Evolutionary conservation across 2,888 invertebrate genomes (phyloP).

Genomic region (Cerastis leucographa): DNA sequence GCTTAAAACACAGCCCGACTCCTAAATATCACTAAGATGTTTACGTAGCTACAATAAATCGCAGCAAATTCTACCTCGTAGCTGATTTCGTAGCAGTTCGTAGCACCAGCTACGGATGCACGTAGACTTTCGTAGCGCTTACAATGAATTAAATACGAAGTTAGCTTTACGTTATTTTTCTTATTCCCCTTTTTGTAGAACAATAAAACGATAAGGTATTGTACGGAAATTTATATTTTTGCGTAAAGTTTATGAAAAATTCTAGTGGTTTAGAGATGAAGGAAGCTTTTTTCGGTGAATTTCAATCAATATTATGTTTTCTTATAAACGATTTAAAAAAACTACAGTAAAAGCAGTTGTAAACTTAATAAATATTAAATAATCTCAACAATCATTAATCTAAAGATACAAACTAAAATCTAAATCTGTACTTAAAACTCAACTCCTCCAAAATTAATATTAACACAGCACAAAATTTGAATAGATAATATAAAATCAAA

Average conservation of each 20-base stretch:
- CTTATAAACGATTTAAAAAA: background rate
- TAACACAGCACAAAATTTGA: conserved; percentile 61
- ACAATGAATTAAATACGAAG: conserved; percentile 66
- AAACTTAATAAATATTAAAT: conserved; percentile 1
- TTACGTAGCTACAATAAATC: conserved; percentile 49
- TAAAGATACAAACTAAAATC: background rate
- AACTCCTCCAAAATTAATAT: conserved; percentile 62
- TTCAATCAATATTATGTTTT: background rate
- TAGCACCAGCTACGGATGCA: conserved; percentile 60
- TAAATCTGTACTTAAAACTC: conserved; percentile 31
- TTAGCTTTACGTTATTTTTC: conserved; percentile 46
- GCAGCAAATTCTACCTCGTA: conserved; percentile 55
- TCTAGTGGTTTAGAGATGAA: background rate
- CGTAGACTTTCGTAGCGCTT: conserved; percentile 56
- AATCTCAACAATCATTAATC: conserved; percentile 1
- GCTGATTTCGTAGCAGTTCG: conserved; percentile 36
- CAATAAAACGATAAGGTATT: conserved; percentile 10
- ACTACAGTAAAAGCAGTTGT: background rate
- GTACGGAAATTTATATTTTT: background rate
- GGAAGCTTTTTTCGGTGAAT: background rate
- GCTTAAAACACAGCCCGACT: background rate
- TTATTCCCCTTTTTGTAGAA: conserved; percentile 13
- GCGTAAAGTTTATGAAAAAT: no score
- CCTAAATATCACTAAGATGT: conserved; percentile 21
- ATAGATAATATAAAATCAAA: conserved; percentile 66